Evolutionary conservation across 2,113 vertebrate genomes (phyloP).

Genomic region (Limnothrissa miodon): DNA sequence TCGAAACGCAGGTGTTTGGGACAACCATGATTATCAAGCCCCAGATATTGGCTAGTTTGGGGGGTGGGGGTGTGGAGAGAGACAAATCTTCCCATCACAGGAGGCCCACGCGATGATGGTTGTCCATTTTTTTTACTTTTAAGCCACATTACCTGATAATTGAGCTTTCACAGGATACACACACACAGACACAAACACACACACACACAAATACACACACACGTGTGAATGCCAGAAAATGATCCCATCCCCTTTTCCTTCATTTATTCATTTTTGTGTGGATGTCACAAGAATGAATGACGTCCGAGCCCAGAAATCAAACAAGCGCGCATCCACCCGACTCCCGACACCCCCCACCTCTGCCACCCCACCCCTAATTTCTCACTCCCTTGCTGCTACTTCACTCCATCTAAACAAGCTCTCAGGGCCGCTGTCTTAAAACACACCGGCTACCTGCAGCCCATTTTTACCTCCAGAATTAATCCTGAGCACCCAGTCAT

Average conservation of each 20-base stretch:
- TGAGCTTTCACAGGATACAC: slow-evolving; percentile 42
- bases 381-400: not conserved
- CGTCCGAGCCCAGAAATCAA: not conserved
- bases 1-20: slow-evolving; percentile 80
- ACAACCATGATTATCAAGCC: slow-evolving; percentile 71
- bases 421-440: not conserved
- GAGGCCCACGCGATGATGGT: slow-evolving; percentile 55
- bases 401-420: slow-evolving; percentile 8
- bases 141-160: slow-evolving; percentile 69
- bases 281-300: slow-evolving; percentile 52
- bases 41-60: slow-evolving; percentile 53
- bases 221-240: slow-evolving; percentile 37
- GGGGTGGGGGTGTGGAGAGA: slow-evolving; percentile 46
- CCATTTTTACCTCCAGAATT: not conserved
- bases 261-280: slow-evolving; percentile 49
- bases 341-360: not conserved
- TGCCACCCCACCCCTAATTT: not conserved
- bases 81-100: slow-evolving; percentile 65
- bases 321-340: not conserved
- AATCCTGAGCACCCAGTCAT: slow-evolving; percentile 8
- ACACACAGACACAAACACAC: not conserved
- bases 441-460: not conserved
- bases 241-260: slow-evolving; percentile 59
- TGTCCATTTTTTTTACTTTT: slow-evolving; percentile 73
- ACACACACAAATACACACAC: slow-evolving; percentile 3